phyloP scores from a whole-genome alignment of 2,888 invertebrate species.

The Nomada lathburiana region DNA sequence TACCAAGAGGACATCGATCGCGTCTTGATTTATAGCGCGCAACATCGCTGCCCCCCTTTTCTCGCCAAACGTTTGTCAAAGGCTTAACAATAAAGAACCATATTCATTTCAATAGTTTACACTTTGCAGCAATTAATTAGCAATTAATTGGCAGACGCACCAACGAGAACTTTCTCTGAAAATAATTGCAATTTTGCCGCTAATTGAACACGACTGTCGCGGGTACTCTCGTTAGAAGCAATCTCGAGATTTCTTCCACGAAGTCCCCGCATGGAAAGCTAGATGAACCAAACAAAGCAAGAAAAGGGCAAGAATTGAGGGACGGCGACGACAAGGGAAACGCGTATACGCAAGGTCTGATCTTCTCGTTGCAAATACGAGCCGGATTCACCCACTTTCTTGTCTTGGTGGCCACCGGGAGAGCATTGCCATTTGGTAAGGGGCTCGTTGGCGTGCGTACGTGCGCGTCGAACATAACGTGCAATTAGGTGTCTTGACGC shows the following conservation, averaged over 20 bases:
- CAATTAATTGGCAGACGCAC: not conserved
- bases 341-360: slow-evolving; percentile 19
- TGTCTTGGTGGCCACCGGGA: slow-evolving; percentile 55
- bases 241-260: not conserved
- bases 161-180: slow-evolving; percentile 7
- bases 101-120: not conserved
- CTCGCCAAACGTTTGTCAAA: slow-evolving; percentile 29
- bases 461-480: slow-evolving; percentile 67
- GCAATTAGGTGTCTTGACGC: slow-evolving; percentile 74
- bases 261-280: not conserved
- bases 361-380: slow-evolving; percentile 61
- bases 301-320: slow-evolving; percentile 24
- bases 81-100: not conserved
- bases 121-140: not conserved
- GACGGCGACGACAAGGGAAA: slow-evolving; percentile 35
- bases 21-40: slow-evolving; percentile 62
- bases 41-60: slow-evolving; percentile 64
- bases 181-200: not conserved
- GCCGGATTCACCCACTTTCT: slow-evolving; percentile 71
- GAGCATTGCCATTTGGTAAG: slow-evolving; percentile 64
- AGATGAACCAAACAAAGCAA: not conserved
- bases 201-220: slow-evolving; percentile 8
- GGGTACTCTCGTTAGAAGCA: not conserved
- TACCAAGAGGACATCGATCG: slow-evolving; percentile 69
- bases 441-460: slow-evolving; percentile 45